These are phyloP conservation scores for Dasyurus viverrinus DNA, from an alignment of 2,113 vertebrate species.

Conservation along the genomic window DNA sequence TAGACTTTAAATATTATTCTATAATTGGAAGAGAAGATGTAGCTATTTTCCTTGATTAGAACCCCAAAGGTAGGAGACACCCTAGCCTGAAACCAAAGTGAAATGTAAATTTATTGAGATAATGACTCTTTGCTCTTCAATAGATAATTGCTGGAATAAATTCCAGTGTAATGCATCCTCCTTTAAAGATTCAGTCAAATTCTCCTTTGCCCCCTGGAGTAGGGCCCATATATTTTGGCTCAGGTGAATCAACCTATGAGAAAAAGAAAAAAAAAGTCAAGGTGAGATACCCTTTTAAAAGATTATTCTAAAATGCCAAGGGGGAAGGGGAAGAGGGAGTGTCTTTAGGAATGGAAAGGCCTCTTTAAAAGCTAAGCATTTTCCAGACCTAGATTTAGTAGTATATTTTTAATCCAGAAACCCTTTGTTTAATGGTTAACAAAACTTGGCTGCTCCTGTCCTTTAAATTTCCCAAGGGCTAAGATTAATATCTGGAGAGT, in stretches of 20 bases:
- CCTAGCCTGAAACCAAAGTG: neutral
- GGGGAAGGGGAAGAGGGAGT: neutral
- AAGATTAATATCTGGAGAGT: slow-evolving; percentile 74
- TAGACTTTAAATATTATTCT: neutral
- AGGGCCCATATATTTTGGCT: slow-evolving; percentile 21
- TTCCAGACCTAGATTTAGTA: slow-evolving; percentile 58
- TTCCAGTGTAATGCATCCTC: slow-evolving; percentile 7
- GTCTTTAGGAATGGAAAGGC: neutral
- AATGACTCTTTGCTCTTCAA: slow-evolving; percentile 32
- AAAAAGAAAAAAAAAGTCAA: slow-evolving; percentile 30
- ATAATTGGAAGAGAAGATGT: neutral
- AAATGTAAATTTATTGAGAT: neutral
- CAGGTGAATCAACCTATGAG: slow-evolving; percentile 39
- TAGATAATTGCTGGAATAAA: slow-evolving; percentile 20
- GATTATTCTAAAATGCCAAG: slow-evolving; percentile 21
- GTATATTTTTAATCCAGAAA: slow-evolving; percentile 71
- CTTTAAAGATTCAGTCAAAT: slow-evolving; percentile 10
- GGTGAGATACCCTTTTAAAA: neutral
- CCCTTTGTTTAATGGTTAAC: slow-evolving; percentile 78
- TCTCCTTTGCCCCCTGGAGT: slow-evolving; percentile 49
- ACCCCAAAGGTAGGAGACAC: neutral
- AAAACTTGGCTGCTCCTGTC: slow-evolving; percentile 66
- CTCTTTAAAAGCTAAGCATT: slow-evolving; percentile 57
- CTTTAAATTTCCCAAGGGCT: slow-evolving; percentile 67
- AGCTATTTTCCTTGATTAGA: slow-evolving; percentile 20